Conservation (phyloP, 1,140 invertebrate genomes). For the Papilio xuthus region DNA sequence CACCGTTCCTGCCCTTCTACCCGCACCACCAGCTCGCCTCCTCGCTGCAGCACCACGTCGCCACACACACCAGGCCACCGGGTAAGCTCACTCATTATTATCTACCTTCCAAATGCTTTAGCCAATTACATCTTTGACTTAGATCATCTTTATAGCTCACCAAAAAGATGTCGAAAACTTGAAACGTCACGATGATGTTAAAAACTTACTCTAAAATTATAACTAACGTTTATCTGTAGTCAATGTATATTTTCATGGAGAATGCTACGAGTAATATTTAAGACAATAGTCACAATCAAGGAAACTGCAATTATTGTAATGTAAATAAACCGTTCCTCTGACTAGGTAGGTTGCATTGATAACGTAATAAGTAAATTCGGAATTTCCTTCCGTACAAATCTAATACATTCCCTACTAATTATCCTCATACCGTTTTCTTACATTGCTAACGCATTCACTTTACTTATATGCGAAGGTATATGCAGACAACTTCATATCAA, state of each 20-base stretch:
- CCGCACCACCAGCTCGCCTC: slow-evolving; percentile 77
- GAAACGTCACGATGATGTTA: too few relatives aligned
- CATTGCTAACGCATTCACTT: not conserved
- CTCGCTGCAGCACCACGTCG: slow-evolving; percentile 74
- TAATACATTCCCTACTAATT: not conserved
- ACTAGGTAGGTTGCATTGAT: not conserved
- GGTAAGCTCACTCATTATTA: slow-evolving; percentile 54
- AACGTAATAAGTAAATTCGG: slow-evolving; percentile 18
- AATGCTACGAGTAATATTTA: not conserved
- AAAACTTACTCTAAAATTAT: too few relatives aligned
- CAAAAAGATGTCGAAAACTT: too few relatives aligned
- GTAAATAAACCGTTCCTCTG: not conserved
- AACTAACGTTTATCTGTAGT: too few relatives aligned
- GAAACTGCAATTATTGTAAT: not conserved
- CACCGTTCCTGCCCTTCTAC: slow-evolving; percentile 79
- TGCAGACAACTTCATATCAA: not conserved
- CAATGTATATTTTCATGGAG: not conserved
- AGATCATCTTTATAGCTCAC: not conserved
- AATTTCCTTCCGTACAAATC: not conserved
- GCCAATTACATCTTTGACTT: too few relatives aligned
- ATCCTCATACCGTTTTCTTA: not conserved
- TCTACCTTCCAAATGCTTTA: slow-evolving; percentile 29
- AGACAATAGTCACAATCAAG: too few relatives aligned
- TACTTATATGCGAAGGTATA: not conserved
- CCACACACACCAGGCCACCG: slow-evolving; percentile 72